A percentile compares a stretch with the other conserved stretches of the same genome.
phyloP scores from a whole-genome alignment of 2,797 vertebrate species.

The Falco novaeseelandiae region DNA sequence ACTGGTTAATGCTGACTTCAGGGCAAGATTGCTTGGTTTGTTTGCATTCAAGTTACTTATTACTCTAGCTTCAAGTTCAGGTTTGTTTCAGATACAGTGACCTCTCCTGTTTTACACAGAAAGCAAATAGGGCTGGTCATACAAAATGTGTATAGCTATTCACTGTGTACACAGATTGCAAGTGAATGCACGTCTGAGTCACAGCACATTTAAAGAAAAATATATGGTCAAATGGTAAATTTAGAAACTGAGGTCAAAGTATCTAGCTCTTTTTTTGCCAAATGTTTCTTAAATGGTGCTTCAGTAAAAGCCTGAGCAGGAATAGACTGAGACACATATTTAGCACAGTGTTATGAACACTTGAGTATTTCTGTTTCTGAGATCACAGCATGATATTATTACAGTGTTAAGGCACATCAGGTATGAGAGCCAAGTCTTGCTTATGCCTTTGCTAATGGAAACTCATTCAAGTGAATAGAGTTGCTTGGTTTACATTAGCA shows the following conservation, averaged over 20 bases:
- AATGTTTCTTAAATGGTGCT: background rate
- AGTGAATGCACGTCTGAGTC: background rate
- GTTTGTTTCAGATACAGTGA: constrained; percentile 23
- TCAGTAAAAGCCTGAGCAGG: background rate
- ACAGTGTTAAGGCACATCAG: background rate
- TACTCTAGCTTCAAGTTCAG: background rate
- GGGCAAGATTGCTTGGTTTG: background rate
- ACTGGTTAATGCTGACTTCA: background rate
- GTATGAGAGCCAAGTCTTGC: background rate
- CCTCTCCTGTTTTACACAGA: constrained; percentile 3
- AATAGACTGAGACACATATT: background rate
- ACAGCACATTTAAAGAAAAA: background rate
- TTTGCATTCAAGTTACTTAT: constrained; percentile 14
- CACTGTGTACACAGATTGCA: background rate
- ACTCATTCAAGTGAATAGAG: background rate
- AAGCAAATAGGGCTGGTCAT: background rate
- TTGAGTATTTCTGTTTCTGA: constrained; percentile 1
- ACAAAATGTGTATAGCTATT: background rate
- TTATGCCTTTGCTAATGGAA: background rate
- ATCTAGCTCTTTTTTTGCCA: background rate
- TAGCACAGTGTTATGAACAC: background rate
- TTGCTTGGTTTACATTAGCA: background rate
- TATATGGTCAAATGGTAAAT: background rate
- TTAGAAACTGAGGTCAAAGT: background rate
- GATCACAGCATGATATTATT: background rate